A percentile compares a stretch with the other conserved stretches of the same genome.
Evolutionary conservation across 2,797 vertebrate species (phyloP).

Genomic region (Notolepis coatsorum): DNA sequence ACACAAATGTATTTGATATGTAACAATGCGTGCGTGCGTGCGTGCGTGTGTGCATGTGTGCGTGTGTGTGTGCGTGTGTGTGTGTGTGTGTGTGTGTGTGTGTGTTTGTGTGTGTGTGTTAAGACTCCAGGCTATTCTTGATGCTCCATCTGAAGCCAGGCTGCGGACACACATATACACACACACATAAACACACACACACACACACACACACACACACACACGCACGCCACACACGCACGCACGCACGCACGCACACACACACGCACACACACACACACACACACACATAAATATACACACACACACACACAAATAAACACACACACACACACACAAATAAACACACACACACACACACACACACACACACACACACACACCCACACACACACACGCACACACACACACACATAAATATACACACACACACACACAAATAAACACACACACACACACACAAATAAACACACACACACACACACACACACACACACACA

Average conservation of each 20-base stretch:
- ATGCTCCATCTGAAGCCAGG: constrained; percentile 51
- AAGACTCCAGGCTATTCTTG: constrained; percentile 28
- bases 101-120: constrained; percentile 9
- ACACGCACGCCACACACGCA: constrained; percentile 10
- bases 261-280: background rate
- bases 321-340: too few relatives aligned
- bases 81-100: background rate
- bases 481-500: too few relatives aligned
- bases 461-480: too few relatives aligned
- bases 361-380: too few relatives aligned
- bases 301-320: background rate
- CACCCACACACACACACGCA: background rate
- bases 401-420: background rate
- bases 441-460: too few relatives aligned
- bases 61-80: background rate
- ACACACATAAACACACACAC: constrained; percentile 5
- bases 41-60: background rate
- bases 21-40: too few relatives aligned
- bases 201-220: constrained; percentile 24
- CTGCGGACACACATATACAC: constrained; percentile 16
- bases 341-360: too few relatives aligned
- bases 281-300: background rate
- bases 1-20: too few relatives aligned
- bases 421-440: too few relatives aligned
- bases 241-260: background rate